Evolutionary conservation across 2,113 vertebrate species (phyloP).

Genomic region (Protobothrops flavoviridis): DNA sequence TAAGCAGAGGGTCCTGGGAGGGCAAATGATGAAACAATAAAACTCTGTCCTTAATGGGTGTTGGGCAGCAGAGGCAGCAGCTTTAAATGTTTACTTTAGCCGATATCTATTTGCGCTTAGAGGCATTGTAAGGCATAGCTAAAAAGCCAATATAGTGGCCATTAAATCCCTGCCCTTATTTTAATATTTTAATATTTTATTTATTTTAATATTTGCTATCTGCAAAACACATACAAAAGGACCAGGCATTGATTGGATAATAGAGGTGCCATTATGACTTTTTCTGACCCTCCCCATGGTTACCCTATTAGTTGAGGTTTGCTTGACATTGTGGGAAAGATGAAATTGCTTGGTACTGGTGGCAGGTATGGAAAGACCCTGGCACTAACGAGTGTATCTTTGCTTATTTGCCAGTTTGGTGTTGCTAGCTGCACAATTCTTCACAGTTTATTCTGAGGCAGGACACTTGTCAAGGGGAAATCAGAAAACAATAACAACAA

Average conservation of each 20-base stretch:
- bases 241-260: background rate
- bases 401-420: background rate
- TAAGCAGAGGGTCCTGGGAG: background rate
- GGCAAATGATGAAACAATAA: background rate
- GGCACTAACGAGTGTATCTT: background rate
- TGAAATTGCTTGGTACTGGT: background rate
- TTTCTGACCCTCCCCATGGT: background rate
- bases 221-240: background rate
- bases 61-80: background rate
- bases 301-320: background rate
- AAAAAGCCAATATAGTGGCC: background rate
- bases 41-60: background rate
- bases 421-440: background rate
- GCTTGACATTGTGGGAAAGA: background rate
- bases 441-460: background rate
- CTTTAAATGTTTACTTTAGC: background rate
- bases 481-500: background rate
- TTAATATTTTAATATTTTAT: background rate
- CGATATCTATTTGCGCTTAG: background rate
- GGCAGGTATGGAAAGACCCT: background rate
- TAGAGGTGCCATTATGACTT: background rate
- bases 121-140: background rate
- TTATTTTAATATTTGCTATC: background rate
- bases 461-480: background rate
- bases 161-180: background rate